Conservation (phyloP, 2,797 vertebrate genomes). For the Sebastiscus tertius region DNA sequence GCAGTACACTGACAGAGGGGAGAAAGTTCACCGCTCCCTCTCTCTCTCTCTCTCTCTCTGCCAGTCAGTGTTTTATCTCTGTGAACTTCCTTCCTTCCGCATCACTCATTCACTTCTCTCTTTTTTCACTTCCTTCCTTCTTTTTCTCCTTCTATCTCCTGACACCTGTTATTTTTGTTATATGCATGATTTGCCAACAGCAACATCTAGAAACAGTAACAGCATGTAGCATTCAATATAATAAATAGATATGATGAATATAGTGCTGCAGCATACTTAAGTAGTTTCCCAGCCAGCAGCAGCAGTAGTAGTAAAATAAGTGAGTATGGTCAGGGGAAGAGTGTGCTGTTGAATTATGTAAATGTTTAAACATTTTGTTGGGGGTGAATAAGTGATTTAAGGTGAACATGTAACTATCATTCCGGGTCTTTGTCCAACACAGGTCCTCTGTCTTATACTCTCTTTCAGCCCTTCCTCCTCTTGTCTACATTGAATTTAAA, state of each 20-base stretch:
- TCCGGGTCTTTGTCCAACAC: not conserved
- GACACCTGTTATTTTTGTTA: constrained; percentile 20
- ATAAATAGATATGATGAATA: not conserved
- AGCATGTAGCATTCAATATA: not conserved
- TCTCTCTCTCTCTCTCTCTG: constrained; percentile 32
- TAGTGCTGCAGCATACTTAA: not conserved
- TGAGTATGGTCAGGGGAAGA: not conserved
- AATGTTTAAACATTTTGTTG: not conserved
- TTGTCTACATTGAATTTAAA: not conserved
- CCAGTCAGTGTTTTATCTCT: constrained; percentile 61
- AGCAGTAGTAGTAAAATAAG: not conserved
- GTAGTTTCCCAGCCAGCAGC: not conserved
- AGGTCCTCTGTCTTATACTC: not conserved
- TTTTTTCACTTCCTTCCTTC: constrained; percentile 48
- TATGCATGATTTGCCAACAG: not conserved
- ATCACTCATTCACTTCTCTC: constrained; percentile 45
- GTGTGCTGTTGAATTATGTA: constrained; percentile 2
- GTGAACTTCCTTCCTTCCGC: constrained; percentile 65
- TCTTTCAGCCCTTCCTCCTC: not conserved
- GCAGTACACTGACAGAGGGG: constrained; percentile 58
- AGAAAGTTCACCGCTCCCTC: constrained; percentile 66
- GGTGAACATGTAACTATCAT: not conserved
- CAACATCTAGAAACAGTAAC: not conserved
- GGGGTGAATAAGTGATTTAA: not conserved
- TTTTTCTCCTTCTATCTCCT: constrained; percentile 9